Evolutionary conservation across 2,888 invertebrate genomes (phyloP).

Genomic region (Helleia helle): DNA sequence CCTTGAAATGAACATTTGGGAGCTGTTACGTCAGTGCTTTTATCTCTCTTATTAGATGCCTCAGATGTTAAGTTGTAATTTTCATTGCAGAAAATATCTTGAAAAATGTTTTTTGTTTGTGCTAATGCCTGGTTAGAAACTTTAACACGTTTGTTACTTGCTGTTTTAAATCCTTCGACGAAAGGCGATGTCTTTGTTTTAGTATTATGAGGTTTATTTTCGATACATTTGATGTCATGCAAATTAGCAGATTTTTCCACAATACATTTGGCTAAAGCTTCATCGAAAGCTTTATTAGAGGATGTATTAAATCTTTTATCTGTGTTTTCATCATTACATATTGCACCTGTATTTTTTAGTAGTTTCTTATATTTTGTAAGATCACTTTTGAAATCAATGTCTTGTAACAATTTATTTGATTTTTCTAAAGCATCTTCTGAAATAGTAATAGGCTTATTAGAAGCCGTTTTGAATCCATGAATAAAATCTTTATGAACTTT

Average conservation of each 20-base stretch:
- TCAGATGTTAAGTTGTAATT: not conserved
- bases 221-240: too few relatives aligned
- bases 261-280: too few relatives aligned
- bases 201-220: too few relatives aligned
- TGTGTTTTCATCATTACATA: not conserved
- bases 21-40: not conserved
- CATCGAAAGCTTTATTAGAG: too few relatives aligned
- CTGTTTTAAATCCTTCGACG: constrained; percentile 36
- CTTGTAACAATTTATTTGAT: not conserved
- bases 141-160: constrained; percentile 34
- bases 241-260: too few relatives aligned
- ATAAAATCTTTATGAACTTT: too few relatives aligned
- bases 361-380: too few relatives aligned
- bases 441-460: constrained; percentile 30
- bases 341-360: too few relatives aligned
- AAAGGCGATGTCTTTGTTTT: not conserved
- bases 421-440: constrained; percentile 25
- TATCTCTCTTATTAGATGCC: not conserved
- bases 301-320: not conserved
- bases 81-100: constrained; percentile 11
- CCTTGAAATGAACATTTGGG: constrained; percentile 17
- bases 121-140: constrained; percentile 28
- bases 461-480: constrained; percentile 29
- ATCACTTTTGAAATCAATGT: not conserved
- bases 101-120: constrained; percentile 26